These are phyloP conservation scores for Palloptera scutellata DNA, from an alignment of 2,888 invertebrate species.

Conservation along the genomic window DNA sequence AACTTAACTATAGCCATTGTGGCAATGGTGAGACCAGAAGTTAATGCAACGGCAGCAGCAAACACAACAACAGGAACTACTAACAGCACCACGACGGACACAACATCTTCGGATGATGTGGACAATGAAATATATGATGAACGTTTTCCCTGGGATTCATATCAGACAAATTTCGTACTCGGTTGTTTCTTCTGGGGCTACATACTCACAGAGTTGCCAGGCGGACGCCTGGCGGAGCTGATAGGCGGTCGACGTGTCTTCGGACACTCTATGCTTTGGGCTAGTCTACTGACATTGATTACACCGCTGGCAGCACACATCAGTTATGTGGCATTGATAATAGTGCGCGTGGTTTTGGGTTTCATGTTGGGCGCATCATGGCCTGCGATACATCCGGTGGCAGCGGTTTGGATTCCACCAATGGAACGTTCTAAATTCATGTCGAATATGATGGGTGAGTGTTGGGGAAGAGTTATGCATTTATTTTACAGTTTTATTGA, in stretches of 20 bases:
- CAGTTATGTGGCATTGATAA: constrained; percentile 75
- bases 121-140: constrained; percentile 48
- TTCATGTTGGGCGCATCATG: constrained; percentile 85
- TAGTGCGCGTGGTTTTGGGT: constrained; percentile 77
- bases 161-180: constrained; percentile 80
- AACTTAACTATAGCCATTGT: constrained; percentile 88
- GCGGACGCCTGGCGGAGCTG: constrained; percentile 83
- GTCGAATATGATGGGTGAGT: constrained; percentile 87
- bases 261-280: constrained; percentile 84
- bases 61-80: constrained; percentile 29
- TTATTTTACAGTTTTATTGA: background rate
- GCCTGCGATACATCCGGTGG: constrained; percentile 93
- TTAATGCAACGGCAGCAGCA: constrained; percentile 24
- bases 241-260: constrained; percentile 85
- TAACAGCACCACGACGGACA: constrained; percentile 25
- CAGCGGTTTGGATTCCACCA: constrained; percentile 94
- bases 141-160: constrained; percentile 80
- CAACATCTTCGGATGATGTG: constrained; percentile 29
- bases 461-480: background rate
- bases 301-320: constrained; percentile 80
- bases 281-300: constrained; percentile 81
- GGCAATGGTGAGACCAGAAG: constrained; percentile 72
- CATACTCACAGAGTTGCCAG: constrained; percentile 87
- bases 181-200: constrained; percentile 95
- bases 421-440: constrained; percentile 92